Evolutionary conservation across 92 coral and sea anemone genomes (phyloP), one percentile per base, ranked within the genome.

Genomic region (Epizoanthus scotinus): DNA sequence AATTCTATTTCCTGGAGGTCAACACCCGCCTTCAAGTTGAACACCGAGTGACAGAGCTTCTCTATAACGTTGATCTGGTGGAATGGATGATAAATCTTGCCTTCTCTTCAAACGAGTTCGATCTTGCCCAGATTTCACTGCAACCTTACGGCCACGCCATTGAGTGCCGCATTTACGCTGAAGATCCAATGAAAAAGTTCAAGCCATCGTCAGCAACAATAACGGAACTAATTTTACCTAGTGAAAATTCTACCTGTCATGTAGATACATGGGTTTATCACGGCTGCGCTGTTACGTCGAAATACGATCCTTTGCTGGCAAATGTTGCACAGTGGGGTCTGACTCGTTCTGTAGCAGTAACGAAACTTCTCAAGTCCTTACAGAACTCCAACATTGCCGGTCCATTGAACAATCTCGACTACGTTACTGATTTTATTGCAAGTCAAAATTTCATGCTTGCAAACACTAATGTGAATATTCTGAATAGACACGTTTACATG

Each of bases 21-120:
- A 89, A 89, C 83, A 64, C 86, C 8, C 87, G 92, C 44, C 89
- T 89, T 42, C 92, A 89, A 47, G 92, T 89, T 6, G 92, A 89
- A 36, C 92, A 89, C 58, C 42, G 89, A 82, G 87, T 89, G 27
- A 89, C 92, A 49, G 92, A 89, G 79, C 82, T 89, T 26, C 71
- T 85, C 55, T 82, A 80, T 63, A 81, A 84, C 28, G 47, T 89
- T n/a, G 92, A 89, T 70, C 62, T 89, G 44, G 90, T 89, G 7
- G 87, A 89, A 64, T 82, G 82, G 84, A 89, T 89, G 92, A 89
- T 89, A 38, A 38, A 50, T 2, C 81, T 82, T 38, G 86, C 86
- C 29, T 66, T 69, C 25, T 67, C 83, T 38, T 71, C 71, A 31
- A 73, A 69, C 5, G 34, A 75, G 2, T 52, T 29, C 17, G 79